Base-by-base conservation (phyloP, 2,113 vertebrate species). In the Crotalus horridus region DNA sequence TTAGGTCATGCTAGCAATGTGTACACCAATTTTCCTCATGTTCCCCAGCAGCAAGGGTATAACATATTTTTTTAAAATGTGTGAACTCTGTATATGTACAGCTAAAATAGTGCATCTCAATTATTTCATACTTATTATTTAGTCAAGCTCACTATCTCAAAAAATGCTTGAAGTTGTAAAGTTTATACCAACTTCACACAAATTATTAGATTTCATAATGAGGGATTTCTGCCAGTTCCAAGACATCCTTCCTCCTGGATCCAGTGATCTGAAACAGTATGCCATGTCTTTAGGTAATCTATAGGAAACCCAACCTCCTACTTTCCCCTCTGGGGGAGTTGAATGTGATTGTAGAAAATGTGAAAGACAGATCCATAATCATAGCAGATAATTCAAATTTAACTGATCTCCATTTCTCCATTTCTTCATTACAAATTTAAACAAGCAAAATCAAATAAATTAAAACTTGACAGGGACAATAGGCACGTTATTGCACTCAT, bases 1-100 rank as follows among this genome's bases (percentile, higher is more conserved):
- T 1, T 91, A 87, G 93, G 95, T 93, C 94, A 96, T 89, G 21
- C 11, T 87, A 89, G 95, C 94, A 93, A 87, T 95, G 94, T 96
- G 95, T 95, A 96, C 94, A 95, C 10, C 10, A 91, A 94, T 90
- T 87, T 93, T 90, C 93, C 6, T 92, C 85, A 87, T 86, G 33
- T 69, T 93, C 90, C 29, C 92, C 86, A 93, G 89, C 95, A 39
- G 87, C 93, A 94, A 91, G 92, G 91, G 85, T 92, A 5, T 64
- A 64, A 64, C 10, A 64, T 1, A 56, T 56, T 56, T 56, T 56
- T 33, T 48, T 29, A 94, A 90, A 96, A 95, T 92, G 94, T 93
- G 93, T 94, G 95, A 91, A 95, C 88, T 95, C 90, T 55, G 89
- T 51, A 39, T 88, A 20, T 58, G 87, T 94, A 87, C 46, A 95